A percentile compares a stretch with the other conserved stretches of the same genome.
Evolutionary conservation across 2,888 invertebrate genomes (phyloP).

Genomic region (Drosophila buzzatii): DNA sequence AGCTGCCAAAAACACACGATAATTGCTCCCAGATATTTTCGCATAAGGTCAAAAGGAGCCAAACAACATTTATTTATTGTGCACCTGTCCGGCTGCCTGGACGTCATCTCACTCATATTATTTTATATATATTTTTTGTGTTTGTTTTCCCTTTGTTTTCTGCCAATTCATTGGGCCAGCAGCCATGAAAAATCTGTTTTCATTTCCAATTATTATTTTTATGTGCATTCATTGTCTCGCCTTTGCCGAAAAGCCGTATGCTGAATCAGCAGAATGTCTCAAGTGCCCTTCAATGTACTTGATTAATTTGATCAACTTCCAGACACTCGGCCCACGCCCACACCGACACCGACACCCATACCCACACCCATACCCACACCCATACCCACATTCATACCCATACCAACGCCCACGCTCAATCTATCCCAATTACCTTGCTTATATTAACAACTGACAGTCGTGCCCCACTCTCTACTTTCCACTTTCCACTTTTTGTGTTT

Average conservation of each 20-base stretch:
- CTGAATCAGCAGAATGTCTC: constrained; percentile 70
- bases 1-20: constrained; percentile 50
- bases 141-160: constrained; percentile 45
- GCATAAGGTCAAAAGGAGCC: constrained; percentile 63
- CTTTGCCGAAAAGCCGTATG: constrained; percentile 48
- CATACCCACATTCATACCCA: neutral
- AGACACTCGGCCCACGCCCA: constrained; percentile 16
- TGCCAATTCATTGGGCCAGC: constrained; percentile 66
- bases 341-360: neutral
- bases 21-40: constrained; percentile 53
- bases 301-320: constrained; percentile 79
- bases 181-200: constrained; percentile 76
- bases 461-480: neutral
- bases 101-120: neutral
- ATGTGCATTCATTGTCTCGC: constrained; percentile 73
- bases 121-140: neutral
- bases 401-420: neutral
- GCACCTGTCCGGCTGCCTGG: constrained; percentile 51
- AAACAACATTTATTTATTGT: neutral
- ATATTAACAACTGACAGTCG: constrained; percentile 59
- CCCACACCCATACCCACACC: neutral
- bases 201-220: constrained; percentile 82
- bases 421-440: constrained; percentile 76
- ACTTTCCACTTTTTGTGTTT: neutral
- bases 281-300: constrained; percentile 71